phyloP scores from a whole-genome alignment of 2,797 vertebrate species.

The Anableps anableps region DNA sequence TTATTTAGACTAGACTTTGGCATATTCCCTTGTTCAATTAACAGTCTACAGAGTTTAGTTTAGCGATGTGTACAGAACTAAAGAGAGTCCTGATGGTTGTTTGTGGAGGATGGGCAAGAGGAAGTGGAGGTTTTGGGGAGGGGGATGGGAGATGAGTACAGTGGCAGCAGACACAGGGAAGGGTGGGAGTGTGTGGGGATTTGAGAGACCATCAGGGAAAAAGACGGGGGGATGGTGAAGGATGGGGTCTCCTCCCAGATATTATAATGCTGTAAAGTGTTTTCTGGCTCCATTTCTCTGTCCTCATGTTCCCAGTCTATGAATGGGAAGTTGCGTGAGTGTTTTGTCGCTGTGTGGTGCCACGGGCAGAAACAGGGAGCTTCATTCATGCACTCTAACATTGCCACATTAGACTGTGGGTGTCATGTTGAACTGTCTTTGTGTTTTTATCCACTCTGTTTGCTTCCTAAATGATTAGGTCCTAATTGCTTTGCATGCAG shows the following conservation, averaged over 20 bases:
- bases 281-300: conserved; percentile 47
- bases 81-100: conserved; percentile 30
- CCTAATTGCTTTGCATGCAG: conserved; percentile 51
- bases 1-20: neutral
- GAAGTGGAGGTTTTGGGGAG: conserved; percentile 33
- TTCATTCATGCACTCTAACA: conserved; percentile 67
- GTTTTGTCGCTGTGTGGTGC: conserved; percentile 54
- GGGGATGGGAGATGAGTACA: conserved; percentile 42
- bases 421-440: conserved; percentile 31
- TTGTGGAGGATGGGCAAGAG: conserved; percentile 48
- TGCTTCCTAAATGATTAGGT: conserved; percentile 47
- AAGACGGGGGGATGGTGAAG: conserved; percentile 59
- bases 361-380: conserved; percentile 59
- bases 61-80: conserved; percentile 31
- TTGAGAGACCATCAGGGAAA: conserved; percentile 37
- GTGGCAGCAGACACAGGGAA: conserved; percentile 27
- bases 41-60: conserved; percentile 11
- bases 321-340: conserved; percentile 61
- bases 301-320: conserved; percentile 41
- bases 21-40: conserved; percentile 5
- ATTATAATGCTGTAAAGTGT: conserved; percentile 50
- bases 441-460: conserved; percentile 21
- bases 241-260: conserved; percentile 29
- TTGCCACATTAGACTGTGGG: conserved; percentile 58
- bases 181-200: conserved; percentile 56